These are phyloP conservation scores for Campoletis raptor DNA, from an alignment of 2,888 invertebrate species.

Conservation along the genomic window DNA sequence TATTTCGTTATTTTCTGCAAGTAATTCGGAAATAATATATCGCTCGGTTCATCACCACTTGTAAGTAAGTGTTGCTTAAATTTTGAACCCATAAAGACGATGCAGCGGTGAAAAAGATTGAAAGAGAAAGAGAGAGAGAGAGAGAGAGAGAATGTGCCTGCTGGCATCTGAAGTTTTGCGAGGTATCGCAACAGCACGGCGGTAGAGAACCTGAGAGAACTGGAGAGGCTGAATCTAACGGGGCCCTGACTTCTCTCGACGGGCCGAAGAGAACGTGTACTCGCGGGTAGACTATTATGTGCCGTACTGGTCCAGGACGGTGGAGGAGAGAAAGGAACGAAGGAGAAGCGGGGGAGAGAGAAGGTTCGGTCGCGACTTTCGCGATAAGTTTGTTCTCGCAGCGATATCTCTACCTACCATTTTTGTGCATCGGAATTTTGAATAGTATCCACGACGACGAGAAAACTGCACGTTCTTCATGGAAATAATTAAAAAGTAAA, in stretches of 20 bases:
- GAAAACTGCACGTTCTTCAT: background rate
- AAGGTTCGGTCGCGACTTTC: slow-evolving; percentile 61
- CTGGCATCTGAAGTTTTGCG: background rate
- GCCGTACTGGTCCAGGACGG: slow-evolving; percentile 7
- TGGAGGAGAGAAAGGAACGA: slow-evolving; percentile 2
- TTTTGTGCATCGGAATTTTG: slow-evolving; percentile 9
- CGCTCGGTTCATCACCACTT: slow-evolving; percentile 4
- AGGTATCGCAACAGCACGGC: slow-evolving; percentile 11
- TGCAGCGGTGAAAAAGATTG: background rate
- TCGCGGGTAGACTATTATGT: slow-evolving; percentile 24
- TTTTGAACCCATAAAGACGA: background rate
- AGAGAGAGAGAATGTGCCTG: slow-evolving; percentile 1
- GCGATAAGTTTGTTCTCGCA: slow-evolving; percentile 63
- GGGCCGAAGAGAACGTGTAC: slow-evolving; percentile 36
- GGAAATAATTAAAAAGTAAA: slow-evolving; percentile 9
- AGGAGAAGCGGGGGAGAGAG: slow-evolving; percentile 4
- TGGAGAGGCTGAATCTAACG: slow-evolving; percentile 56
- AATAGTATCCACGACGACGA: background rate
- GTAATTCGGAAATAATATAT: slow-evolving; percentile 17
- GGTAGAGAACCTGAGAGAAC: slow-evolving; percentile 20
- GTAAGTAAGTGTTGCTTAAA: slow-evolving; percentile 11
- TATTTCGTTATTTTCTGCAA: background rate
- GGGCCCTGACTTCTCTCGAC: slow-evolving; percentile 38
- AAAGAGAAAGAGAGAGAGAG: background rate
- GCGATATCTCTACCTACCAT: slow-evolving; percentile 67